Base-by-base conservation (phyloP, 2,113 vertebrate genomes). In the Oenanthe oenanthe region DNA sequence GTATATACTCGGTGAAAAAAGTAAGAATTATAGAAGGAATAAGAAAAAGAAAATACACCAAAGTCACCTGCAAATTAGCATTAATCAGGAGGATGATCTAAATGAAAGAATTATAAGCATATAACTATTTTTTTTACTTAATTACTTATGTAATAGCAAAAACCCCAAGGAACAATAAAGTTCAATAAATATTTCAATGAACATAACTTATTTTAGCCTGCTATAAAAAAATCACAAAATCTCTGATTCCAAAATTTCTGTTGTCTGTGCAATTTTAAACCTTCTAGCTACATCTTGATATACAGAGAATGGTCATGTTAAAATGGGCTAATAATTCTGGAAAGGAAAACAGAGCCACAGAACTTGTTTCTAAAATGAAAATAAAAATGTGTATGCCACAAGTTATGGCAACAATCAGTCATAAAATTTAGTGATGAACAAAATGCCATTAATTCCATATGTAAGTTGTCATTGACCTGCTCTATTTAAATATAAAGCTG, bases 121-220 rank as follows among this genome's bases (percentile, higher is more conserved):
- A 38, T 51, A 38, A 40, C 13, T 58, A 24, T 24, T 54, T 83
- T 54, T 54, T 68, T 67, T 56, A 16, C 4, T 4, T 38, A 82
- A 73, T 43, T 36, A 31, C 7, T 31, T 57, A 2, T 26, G 28
- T 70, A 80, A 45, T 26, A 88, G 25, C 40, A 85, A 89, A 84
- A 91, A 19, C 51, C 2, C 4, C 18, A 81, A 74, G 10, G 3
- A 74, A 77, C 25, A 17, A 56, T 57, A 76, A 68, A 34, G 32
- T 75, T 80, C 56, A 32, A 80, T 87, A 94, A 90, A 94, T 67
- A 56, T 13, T 81, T n/a, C 7, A 82, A 28, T 83, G 57, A 92
- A 81, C 80, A 93, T 25, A 91, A 88, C 91, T 96, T 80, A 71
- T 61, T 96, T 77, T 74, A 81, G 14, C 22, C 67, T 92, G 38